Evolutionary conservation across 2,888 invertebrate species (phyloP).

Genomic region (Chymomyza amoena): DNA sequence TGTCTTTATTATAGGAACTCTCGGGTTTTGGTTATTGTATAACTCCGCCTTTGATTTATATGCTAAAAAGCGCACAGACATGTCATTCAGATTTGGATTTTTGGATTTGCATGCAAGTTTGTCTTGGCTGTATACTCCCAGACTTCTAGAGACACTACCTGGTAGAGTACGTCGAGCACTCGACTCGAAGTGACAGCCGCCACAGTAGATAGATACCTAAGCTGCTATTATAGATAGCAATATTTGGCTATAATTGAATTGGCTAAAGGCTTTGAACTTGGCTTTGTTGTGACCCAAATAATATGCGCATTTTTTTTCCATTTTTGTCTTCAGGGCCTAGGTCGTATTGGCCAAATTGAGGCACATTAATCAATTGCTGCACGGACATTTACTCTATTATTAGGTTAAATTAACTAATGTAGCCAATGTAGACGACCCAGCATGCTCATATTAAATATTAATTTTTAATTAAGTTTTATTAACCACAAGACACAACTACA

Average conservation of each 20-base stretch:
- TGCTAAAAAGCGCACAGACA: conserved; percentile 53
- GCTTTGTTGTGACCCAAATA: conserved; percentile 42
- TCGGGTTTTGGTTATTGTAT: neutral
- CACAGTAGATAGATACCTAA: neutral
- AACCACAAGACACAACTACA: conserved; percentile 9
- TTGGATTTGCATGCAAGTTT: conserved; percentile 14
- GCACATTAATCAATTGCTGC: conserved; percentile 34
- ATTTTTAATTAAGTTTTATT: conserved; percentile 57
- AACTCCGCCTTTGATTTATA: conserved; percentile 61
- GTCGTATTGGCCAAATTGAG: neutral
- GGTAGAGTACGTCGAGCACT: no score
- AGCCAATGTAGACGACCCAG: conserved; percentile 16
- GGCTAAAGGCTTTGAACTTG: conserved; percentile 5
- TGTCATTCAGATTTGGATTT: neutral
- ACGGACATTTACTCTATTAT: conserved; percentile 27
- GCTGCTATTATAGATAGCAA: neutral
- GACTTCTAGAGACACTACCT: neutral
- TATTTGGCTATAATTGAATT: neutral
- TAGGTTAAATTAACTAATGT: conserved; percentile 21
- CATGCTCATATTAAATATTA: conserved; percentile 52
- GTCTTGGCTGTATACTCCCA: neutral
- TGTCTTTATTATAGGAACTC: conserved; percentile 63
- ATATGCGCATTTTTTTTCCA: neutral
- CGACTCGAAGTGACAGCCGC: conserved; percentile 30
- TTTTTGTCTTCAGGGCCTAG: neutral